Evolutionary conservation across 2,113 vertebrate genomes (phyloP).

Genomic region (Phocoena phocoena): DNA sequence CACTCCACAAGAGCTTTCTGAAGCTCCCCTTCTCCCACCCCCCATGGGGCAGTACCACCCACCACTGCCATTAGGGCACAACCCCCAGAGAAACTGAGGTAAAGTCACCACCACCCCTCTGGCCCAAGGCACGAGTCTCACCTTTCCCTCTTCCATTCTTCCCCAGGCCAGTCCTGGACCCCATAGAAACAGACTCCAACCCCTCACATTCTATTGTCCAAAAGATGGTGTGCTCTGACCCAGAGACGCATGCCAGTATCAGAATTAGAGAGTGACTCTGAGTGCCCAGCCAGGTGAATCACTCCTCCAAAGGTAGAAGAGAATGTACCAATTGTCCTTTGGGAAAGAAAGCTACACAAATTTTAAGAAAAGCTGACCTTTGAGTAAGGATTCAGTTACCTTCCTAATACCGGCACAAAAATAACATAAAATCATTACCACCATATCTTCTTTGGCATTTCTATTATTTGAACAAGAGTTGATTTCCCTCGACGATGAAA

Average conservation of each 20-base stretch:
- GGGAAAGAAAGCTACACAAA: not conserved
- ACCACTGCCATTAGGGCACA: not conserved
- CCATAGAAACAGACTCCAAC: not conserved
- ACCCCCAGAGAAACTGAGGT: not conserved
- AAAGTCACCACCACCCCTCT: not conserved
- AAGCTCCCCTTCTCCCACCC: not conserved
- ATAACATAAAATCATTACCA: not conserved
- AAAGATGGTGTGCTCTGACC: not conserved
- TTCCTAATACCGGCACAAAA: not conserved
- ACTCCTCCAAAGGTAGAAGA: not conserved
- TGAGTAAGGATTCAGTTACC: not conserved
- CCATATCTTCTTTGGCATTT: not conserved
- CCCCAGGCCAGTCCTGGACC: not conserved
- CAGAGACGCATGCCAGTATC: not conserved
- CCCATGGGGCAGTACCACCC: not conserved
- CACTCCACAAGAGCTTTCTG: not conserved
- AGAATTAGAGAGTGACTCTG: not conserved
- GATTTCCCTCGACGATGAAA: not conserved
- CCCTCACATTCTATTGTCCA: not conserved
- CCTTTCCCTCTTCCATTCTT: not conserved
- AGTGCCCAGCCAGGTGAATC: not conserved
- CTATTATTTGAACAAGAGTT: constrained; percentile 14
- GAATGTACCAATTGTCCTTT: not conserved
- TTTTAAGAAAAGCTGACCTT: constrained; percentile 19
- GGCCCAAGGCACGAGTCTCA: not conserved